Evolutionary conservation across 2,888 invertebrate genomes (phyloP), one percentile per base, ranked within the genome.

Genomic region (Eupithecia pulchellata): DNA sequence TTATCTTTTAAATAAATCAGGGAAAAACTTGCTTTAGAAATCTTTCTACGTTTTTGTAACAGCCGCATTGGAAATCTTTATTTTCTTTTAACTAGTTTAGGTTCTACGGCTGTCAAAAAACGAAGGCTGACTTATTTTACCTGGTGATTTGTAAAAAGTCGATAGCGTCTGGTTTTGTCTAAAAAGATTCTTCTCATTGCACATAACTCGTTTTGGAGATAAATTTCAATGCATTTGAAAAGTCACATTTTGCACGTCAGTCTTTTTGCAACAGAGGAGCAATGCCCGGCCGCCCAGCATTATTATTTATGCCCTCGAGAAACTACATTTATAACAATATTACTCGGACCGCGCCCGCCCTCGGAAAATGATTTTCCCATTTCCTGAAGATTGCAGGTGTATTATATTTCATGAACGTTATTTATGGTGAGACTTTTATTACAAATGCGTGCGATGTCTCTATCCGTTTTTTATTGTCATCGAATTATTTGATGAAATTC

Each of bases 321-420:
- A 92, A 92, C 90, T 93, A 93, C 93, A 94, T 93, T 94, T 93
- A 93, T 94, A 93, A 93, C 93, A 93, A 94, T 94, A 93, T 94
- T 91, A 90, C 91, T 47, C 92, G 91, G 92, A 91, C 93, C 93
- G 91, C 92, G 85, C 93, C 91, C 91, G 91, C 93, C 92, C 93
- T 91, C 86, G 86, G 88, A 92, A 93, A 93, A 94, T 94, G 91
- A 94, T 94, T 94, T 93, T 91, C 91, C 93, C 92, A 94, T 94
- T 94, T 94, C 88, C 93, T 84, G 86, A 92, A 94, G 93, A 94
- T 94, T 94, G 93, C 93, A 94, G 94, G 93, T 94, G 90, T 94
- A 94, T 94, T 94, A 94, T 93, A 93, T 94, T 94, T 94, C 94
- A 93, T 94, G 94, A 92, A 89, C 90, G 91, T 94, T 94, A 94